Conservation (phyloP, 2,797 vertebrate species). For the Psittacula derbiana region DNA sequence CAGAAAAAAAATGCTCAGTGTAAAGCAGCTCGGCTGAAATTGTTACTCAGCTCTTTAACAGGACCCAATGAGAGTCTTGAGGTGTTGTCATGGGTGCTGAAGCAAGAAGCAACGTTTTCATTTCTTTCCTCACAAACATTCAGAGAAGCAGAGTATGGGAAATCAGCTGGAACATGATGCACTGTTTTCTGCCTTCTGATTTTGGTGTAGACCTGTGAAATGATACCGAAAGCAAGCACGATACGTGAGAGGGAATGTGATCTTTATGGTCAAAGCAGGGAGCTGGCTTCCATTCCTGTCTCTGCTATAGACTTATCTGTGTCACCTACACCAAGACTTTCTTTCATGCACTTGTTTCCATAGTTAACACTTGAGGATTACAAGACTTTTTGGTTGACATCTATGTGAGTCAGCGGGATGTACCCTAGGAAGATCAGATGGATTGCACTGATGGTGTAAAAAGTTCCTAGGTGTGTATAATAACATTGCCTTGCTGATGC, state of each 20-base stretch:
- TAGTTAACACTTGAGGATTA: background rate
- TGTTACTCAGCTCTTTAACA: constrained; percentile 57
- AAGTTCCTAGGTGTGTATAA: background rate
- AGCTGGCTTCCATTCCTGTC: background rate
- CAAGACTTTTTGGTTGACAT: background rate
- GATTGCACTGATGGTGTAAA: background rate
- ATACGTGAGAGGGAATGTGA: background rate
- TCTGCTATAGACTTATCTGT: background rate
- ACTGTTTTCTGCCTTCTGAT: background rate
- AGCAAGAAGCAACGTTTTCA: background rate
- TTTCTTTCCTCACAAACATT: background rate
- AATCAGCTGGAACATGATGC: background rate
- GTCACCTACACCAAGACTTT: background rate
- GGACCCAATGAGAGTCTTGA: background rate
- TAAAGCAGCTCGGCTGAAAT: constrained; percentile 53
- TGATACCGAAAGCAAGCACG: background rate
- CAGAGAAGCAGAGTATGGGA: background rate
- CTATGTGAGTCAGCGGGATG: background rate
- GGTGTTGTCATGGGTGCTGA: background rate
- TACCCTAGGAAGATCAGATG: background rate
- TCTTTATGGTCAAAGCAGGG: background rate
- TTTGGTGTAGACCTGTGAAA: background rate
- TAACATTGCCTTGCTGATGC: background rate
- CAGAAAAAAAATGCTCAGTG: constrained; percentile 55
- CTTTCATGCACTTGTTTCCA: background rate